phyloP scores from a whole-genome alignment of 2,797 vertebrate genomes.

The Aotus griseimembra region DNA sequence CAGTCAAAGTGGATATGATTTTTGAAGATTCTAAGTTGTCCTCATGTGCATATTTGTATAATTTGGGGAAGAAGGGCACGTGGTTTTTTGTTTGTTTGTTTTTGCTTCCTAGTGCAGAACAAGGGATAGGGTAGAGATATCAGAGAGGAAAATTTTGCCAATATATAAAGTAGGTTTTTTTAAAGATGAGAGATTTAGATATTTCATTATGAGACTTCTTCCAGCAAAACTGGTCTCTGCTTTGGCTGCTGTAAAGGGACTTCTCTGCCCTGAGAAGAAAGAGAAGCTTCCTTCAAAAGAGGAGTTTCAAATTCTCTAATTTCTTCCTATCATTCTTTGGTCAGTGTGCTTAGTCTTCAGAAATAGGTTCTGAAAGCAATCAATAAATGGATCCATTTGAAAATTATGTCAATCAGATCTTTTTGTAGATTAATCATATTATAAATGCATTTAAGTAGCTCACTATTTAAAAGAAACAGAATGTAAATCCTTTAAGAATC shows the following conservation, averaged over 20 bases:
- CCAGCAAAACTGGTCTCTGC: neutral
- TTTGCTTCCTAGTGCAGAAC: neutral
- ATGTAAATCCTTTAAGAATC: conserved; percentile 46
- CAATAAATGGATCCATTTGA: conserved; percentile 1
- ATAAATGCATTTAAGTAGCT: neutral
- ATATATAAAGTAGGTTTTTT: neutral
- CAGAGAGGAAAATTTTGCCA: neutral
- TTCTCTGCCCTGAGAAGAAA: neutral
- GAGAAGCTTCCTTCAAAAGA: neutral
- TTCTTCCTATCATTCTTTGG: neutral
- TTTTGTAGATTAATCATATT: conserved; percentile 27
- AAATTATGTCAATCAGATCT: conserved; percentile 20
- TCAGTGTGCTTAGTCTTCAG: neutral
- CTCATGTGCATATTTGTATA: neutral
- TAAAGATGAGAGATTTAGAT: neutral
- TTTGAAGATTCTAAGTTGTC: neutral
- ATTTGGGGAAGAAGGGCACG: neutral
- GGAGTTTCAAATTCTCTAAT: neutral
- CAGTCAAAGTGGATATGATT: neutral
- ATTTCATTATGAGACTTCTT: neutral
- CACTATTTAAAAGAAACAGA: neutral
- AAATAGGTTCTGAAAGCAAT: neutral
- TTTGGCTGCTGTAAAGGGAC: neutral
- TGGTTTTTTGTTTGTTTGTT: neutral
- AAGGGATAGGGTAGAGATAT: neutral